These are phyloP conservation scores for Aspiorhynchus laticeps DNA, from an alignment of 2,113 vertebrate genomes.

Conservation along the genomic window DNA sequence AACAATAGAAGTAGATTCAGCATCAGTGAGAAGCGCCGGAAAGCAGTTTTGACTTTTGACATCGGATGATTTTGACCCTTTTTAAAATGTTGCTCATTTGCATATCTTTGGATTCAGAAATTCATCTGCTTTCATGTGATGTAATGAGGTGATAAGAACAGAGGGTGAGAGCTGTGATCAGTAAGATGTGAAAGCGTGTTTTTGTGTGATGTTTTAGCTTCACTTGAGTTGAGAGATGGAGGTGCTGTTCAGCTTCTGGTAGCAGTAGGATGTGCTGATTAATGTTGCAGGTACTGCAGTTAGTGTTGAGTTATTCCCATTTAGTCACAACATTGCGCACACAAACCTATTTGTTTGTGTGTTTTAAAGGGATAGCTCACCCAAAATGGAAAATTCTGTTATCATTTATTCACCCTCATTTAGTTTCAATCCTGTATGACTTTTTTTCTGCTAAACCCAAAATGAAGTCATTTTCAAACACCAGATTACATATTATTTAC, in stretches of 20 bases:
- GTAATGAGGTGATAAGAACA: background rate
- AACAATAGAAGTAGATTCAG: background rate
- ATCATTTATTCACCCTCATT: background rate
- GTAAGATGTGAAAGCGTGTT: background rate
- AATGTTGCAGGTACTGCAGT: background rate
- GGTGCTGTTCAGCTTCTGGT: background rate
- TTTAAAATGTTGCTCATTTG: background rate
- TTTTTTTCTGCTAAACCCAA: background rate
- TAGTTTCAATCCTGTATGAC: background rate
- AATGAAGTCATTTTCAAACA: background rate
- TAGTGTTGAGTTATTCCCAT: background rate
- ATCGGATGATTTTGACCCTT: background rate
- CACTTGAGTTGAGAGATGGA: background rate
- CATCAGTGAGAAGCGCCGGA: background rate
- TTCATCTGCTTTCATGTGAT: background rate
- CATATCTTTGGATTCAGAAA: background rate
- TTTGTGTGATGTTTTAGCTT: background rate
- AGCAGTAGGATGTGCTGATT: conserved; percentile 8
- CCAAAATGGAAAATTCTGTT: background rate
- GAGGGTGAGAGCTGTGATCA: background rate
- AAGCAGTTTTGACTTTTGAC: background rate
- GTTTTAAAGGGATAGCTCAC: background rate
- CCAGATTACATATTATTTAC: background rate
- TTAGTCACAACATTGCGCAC: background rate
- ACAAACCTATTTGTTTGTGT: background rate